Evolutionary conservation across 2,113 vertebrate genomes (phyloP).

Genomic region (Forbesichthys agassizii): DNA sequence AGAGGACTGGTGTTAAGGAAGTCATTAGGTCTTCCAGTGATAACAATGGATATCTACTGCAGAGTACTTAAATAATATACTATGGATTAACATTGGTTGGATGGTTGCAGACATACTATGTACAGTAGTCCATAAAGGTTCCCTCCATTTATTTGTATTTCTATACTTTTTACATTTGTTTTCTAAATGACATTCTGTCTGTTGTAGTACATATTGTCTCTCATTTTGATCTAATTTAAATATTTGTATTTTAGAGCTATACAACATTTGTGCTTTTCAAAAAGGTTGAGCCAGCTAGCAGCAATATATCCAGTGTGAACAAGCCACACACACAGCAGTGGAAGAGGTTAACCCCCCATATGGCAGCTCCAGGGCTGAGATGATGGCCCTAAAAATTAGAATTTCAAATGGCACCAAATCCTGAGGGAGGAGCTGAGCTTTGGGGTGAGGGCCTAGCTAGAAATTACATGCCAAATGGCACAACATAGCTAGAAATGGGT

Average conservation of each 20-base stretch:
- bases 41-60: slow-evolving; percentile 15
- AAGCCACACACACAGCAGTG: slow-evolving; percentile 26
- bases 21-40: not conserved
- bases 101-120: too few relatives aligned
- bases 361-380: slow-evolving; percentile 52
- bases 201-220: not conserved
- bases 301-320: slow-evolving; percentile 26
- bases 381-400: slow-evolving; percentile 62
- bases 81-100: too few relatives aligned
- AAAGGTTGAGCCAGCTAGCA: not conserved
- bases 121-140: not conserved
- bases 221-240: too few relatives aligned
- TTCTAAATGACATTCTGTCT: not conserved
- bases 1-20: not conserved
- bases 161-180: not conserved
- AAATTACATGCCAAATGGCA: slow-evolving; percentile 48
- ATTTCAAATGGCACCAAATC: slow-evolving; percentile 65
- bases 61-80: not conserved
- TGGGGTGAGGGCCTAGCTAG: slow-evolving; percentile 56
- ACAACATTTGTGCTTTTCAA: not conserved
- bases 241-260: not conserved
- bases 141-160: not conserved
- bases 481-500: slow-evolving; percentile 29
- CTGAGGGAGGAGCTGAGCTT: slow-evolving; percentile 60
- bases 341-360: slow-evolving; percentile 59